These are phyloP conservation scores for Drosophila kokeensis DNA, from an alignment of 2,888 invertebrate species.

Conservation along the genomic window DNA sequence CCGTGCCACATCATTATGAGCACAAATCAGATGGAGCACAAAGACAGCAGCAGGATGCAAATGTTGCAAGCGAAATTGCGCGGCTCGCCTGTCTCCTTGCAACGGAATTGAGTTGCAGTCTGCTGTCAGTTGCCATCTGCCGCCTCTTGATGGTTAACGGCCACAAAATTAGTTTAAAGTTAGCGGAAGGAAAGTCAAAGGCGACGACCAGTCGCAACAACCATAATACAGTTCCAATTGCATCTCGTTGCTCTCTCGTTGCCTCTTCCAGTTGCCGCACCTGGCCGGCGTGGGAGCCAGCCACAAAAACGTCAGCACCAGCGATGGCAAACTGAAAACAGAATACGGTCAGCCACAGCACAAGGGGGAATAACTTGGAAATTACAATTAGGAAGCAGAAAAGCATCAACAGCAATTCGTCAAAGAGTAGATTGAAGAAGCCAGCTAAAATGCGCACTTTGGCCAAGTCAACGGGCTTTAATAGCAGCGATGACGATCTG, in stretches of 20 bases:
- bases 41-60: constrained; percentile 60
- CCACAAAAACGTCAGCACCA: constrained; percentile 36
- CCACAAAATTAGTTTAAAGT: constrained; percentile 80
- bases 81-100: constrained; percentile 5
- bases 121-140: constrained; percentile 13
- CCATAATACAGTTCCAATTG: constrained; percentile 14
- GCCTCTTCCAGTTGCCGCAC: constrained; percentile 69
- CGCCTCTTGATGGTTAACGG: constrained; percentile 60
- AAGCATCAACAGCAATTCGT: constrained; percentile 4
- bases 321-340: constrained; percentile 48
- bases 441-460: constrained; percentile 59
- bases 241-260: constrained; percentile 34
- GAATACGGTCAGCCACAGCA: constrained; percentile 35
- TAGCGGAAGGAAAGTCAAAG: constrained; percentile 64
- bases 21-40: constrained; percentile 48
- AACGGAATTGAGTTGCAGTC: constrained; percentile 11
- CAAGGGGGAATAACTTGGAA: constrained; percentile 52
- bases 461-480: constrained; percentile 55
- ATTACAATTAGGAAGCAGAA: constrained; percentile 45
- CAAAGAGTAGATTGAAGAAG: constrained; percentile 1
- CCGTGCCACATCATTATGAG: constrained; percentile 76
- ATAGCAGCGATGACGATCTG: constrained; percentile 72
- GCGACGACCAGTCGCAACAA: constrained; percentile 17
- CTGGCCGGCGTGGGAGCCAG: constrained; percentile 47
- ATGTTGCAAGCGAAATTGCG: constrained; percentile 70